Percentiles rank a stretch among this genome's conserved stretches.
Evolutionary conservation across 2,797 vertebrate species (phyloP).

Genomic region (Malurus leucopterus): DNA sequence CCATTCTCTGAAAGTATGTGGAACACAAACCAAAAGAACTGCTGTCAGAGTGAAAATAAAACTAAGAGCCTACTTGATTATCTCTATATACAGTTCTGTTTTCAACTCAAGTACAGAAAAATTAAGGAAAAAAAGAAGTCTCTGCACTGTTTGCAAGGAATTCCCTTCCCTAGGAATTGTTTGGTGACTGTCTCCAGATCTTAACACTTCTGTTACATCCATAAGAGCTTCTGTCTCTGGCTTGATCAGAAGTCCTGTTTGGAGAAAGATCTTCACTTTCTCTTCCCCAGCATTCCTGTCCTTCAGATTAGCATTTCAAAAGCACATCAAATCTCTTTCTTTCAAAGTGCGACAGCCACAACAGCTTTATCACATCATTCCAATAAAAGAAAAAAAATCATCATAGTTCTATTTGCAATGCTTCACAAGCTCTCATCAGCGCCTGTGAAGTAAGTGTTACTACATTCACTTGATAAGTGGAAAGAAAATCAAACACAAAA

Average conservation of each 20-base stretch:
- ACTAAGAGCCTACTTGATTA: neutral
- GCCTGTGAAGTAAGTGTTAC: neutral
- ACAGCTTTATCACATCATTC: neutral
- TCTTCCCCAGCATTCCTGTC: neutral
- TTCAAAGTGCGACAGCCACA: neutral
- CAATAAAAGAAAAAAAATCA: neutral
- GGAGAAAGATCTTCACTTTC: neutral
- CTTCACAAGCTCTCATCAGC: neutral
- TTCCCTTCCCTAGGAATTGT: neutral
- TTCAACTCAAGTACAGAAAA: neutral
- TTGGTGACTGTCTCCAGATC: neutral
- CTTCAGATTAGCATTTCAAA: slow-evolving; percentile 2
- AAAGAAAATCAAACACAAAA: neutral
- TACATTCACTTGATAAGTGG: neutral
- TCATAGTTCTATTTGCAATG: neutral
- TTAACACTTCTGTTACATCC: neutral
- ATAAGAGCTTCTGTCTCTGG: neutral
- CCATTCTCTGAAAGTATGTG: neutral
- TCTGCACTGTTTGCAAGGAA: neutral
- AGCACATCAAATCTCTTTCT: neutral
- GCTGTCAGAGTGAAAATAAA: neutral
- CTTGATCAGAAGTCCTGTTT: neutral
- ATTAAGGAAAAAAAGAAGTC: neutral
- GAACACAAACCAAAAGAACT: neutral
- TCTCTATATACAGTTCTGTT: neutral